These are phyloP conservation scores for Chironomus tentans DNA, from an alignment of 2,888 invertebrate species.

Conservation along the genomic window DNA sequence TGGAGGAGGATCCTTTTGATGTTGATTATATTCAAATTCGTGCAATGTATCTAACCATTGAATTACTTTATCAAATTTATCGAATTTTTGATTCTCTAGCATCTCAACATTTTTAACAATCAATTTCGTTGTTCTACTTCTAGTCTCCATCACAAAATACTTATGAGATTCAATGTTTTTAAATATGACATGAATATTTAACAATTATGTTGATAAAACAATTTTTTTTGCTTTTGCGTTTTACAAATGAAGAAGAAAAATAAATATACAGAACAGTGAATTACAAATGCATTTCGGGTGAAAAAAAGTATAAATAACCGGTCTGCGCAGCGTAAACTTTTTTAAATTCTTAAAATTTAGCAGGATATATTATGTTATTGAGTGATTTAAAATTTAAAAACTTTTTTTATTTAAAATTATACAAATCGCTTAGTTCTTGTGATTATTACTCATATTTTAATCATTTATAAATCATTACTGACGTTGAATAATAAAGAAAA, in stretches of 20 bases:
- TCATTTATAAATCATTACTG: too few relatives aligned
- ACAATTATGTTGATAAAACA: not conserved
- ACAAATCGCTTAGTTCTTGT: too few relatives aligned
- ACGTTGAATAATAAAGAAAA: too few relatives aligned
- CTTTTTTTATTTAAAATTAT: too few relatives aligned
- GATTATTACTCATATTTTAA: too few relatives aligned
- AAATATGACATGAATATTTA: not conserved
- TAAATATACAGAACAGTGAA: not conserved
- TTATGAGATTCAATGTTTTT: not conserved
- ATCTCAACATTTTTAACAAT: conserved; percentile 25
- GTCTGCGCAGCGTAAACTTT: not conserved
- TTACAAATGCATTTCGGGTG: not conserved
- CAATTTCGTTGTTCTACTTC: conserved; percentile 24
- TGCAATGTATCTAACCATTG: conserved; percentile 23
- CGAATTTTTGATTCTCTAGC: conserved; percentile 20
- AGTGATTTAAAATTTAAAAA: not conserved
- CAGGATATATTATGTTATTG: not conserved
- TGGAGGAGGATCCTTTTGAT: not conserved
- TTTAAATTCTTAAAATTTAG: not conserved
- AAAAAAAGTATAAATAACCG: not conserved
- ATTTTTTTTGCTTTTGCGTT: conserved; percentile 23
- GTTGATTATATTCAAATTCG: not conserved
- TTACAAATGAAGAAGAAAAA: not conserved
- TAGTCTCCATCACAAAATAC: conserved; percentile 4
- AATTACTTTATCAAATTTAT: conserved; percentile 24